Evolutionary conservation across 2,113 vertebrate genomes (phyloP), one percentile per base, ranked within the genome.

Genomic region (Ochotona curzoniae): DNA sequence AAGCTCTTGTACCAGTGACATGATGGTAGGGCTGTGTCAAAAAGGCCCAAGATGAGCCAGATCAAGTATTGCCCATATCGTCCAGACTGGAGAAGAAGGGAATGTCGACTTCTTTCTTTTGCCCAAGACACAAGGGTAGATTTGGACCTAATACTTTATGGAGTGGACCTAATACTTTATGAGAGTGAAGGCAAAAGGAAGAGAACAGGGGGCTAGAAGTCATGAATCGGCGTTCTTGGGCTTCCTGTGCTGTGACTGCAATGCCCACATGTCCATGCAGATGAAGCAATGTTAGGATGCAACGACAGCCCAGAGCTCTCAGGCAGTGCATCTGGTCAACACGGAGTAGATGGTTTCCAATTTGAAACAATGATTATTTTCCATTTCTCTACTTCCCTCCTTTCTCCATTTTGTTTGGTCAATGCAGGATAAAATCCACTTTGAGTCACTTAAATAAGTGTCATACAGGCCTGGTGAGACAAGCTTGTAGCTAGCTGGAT

Each of bases 371-470:
- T 83, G 47, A 60, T 85, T 85, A 88, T 90, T 93, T 96, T 96
- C 83, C 61, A 26, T 93, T 88, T 91, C 49, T 78, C 67, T 89
- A n/a, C 26, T 70, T 11, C 18, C 5, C 4, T 38, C 18, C 71
- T 54, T 3, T 93, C 20, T 89, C 30, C 44, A 64, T 76, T 91
- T 83, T 60, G 54, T 66, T 66, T 66, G 78, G 35, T 75, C 81
- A 94, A 87, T 89, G 10, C 1, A 60, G 69, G 28, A 3, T 81
- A 91, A 91, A 78, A 71, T 14, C 92, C 54, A 76, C 66, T 95
- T 94, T 67, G 91, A 15, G 94, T 96, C 74, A 95, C 69, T 81
- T 73, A 51, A 95, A 83, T 91, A 87, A 92, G 93, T n/a, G 86
- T 25, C 67, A 82, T 2, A 70, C n/a, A 81, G 70, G 91, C 93